Base-by-base conservation (phyloP, 2,888 invertebrate species). In the Plagodis dolabraria region DNA sequence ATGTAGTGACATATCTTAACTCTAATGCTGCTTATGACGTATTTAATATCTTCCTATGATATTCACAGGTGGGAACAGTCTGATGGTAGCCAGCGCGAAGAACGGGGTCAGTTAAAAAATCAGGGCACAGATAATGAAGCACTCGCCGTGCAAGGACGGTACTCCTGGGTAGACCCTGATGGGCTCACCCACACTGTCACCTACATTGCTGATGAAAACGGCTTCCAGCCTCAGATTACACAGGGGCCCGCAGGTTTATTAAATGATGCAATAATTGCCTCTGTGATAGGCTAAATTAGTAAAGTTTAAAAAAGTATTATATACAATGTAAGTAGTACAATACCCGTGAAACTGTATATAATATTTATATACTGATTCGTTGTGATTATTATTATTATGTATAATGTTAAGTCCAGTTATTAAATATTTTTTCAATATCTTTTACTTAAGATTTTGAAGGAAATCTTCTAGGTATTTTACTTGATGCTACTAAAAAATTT, bases 101-200 rank as follows among this genome's bases (percentile, higher is more conserved):
- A 95, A 79, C 83, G 92, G 72, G 95, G 94, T 2, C 84, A 90
- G 68, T 70, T 95, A 64, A 93, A 92, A 75, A 94, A 95, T 74
- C 82, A 90, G 64, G 94, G 94, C 5, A 82, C 92, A 12, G 94
- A 94, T 47, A 90, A 94, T 53, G 94, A 94, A 74, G 88, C 90
- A 5, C 82, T 94, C 46, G 78, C 89, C 0, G 94, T 94, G 10
- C 87, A 84, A 57, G 95, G 95, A 12, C 86, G 90, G 56, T 94
- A 91, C 81, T 87, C 92, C 22, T 95, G 93, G 87, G 81, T 93
- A 0, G 94, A 87, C 33, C 93, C 92, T 45, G 94, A 94, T 69
- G 94, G 94, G 5, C 86, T 92, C 33, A 85, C 84, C 0, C 95
- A 95, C 78, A 89, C 90, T 5, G 94, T 96, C 57, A 94, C 87